Evolutionary conservation across 2,888 invertebrate species (phyloP).

Genomic region (Dicyrtoma fusca): DNA sequence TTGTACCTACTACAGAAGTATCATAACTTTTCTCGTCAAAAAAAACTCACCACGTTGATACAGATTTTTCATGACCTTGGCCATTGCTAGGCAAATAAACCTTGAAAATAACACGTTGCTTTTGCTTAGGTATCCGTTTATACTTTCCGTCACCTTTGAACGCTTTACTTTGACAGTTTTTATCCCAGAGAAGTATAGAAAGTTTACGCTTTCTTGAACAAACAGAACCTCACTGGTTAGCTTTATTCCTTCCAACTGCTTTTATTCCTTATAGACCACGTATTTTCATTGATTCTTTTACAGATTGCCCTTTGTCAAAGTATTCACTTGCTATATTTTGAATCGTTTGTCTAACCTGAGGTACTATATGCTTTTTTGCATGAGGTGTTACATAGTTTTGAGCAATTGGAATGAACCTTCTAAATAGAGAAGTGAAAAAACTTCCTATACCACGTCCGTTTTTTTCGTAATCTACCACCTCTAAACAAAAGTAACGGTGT

Average conservation of each 20-base stretch:
- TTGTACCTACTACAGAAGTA: constrained; percentile 15
- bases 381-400: too few species aligned
- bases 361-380: too few species aligned
- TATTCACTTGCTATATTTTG: too few species aligned
- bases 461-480: too few species aligned
- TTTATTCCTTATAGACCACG: constrained; percentile 20
- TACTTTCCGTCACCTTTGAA: too few species aligned
- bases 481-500: too few species aligned
- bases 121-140: background rate
- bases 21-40: constrained; percentile 40
- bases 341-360: too few species aligned
- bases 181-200: background rate
- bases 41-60: constrained; percentile 38
- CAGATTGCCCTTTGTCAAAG: too few species aligned
- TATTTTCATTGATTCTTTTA: constrained; percentile 14
- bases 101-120: background rate
- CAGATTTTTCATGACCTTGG: constrained; percentile 10
- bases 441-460: too few species aligned
- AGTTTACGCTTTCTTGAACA: constrained; percentile 3
- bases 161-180: background rate
- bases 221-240: constrained; percentile 28
- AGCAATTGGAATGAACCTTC: too few species aligned
- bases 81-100: too few species aligned
- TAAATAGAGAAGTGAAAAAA: too few species aligned
- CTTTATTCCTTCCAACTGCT: constrained; percentile 8